Evolutionary conservation across 2,113 vertebrate genomes (phyloP), one percentile per base, ranked within the genome.

Genomic region (Pyxicephalus adspersus): DNA sequence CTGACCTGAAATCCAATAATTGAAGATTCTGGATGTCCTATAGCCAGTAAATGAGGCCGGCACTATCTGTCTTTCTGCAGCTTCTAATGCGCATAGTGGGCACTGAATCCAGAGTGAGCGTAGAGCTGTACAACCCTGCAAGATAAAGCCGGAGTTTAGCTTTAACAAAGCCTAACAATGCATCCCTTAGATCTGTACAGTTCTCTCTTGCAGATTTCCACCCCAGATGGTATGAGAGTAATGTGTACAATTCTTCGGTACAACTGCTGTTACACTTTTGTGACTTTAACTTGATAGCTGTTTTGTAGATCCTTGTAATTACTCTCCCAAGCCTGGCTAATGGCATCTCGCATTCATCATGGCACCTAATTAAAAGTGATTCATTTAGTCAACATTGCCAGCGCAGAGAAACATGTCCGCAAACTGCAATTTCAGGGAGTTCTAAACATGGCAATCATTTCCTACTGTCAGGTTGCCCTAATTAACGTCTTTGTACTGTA

Each of bases 331-430:
- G 9, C 77, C 60, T 18, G 66, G 63, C 64, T 25, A 28, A 2
- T 45, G 31, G 73, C 51, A 9, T 51, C 54, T 45, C 29, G 18
- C 22, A 25, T 71, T 80, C 66, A 71, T 68, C 76, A 68, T 52
- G 31, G 50, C 19, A 45, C 71, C 73, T 76, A 71, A 77, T 83
- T 76, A 68, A 77, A 60, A 75, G 45, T 52, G 79, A 81, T 64
- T 54, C 34, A 81, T 72, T 54, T 67, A 77, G 18, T 65, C 50
- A 67, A 38, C 8, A n/a, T 78, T 57, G 45, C 55, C 55, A 61
- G n/a, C 19, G 13, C 18, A 65, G 55, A 65, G 18, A 34, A 66
- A 45, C 54, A 22, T 15, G 68, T 45, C 64, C 11, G 60, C 58
- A 55, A 51, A n/a, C 20, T 45, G 34, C 51, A 58, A 57, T 66